Percentiles rank a stretch among this genome's conserved stretches.
phyloP scores from a whole-genome alignment of 2,888 invertebrate species.

The Notodonta ziczac region DNA sequence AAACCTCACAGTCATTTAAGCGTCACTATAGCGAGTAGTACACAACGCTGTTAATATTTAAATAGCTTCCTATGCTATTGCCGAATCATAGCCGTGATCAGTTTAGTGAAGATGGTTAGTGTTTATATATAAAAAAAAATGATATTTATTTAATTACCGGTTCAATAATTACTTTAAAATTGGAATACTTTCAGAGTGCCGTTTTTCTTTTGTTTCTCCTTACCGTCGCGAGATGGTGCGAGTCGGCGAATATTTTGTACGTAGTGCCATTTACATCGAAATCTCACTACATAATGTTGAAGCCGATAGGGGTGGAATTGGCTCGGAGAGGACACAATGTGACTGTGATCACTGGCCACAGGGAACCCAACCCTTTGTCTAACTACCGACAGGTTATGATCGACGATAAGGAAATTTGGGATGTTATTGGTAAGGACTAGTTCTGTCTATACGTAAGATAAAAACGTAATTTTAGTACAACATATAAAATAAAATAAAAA shows the following conservation, averaged over 20 bases:
- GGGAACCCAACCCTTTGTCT: conserved; percentile 56
- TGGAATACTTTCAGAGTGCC: conserved; percentile 21
- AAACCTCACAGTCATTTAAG: neutral
- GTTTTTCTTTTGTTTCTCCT: conserved; percentile 27
- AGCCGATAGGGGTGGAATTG: conserved; percentile 74
- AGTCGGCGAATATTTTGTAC: conserved; percentile 72
- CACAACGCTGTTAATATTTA: neutral
- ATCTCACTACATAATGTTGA: conserved; percentile 76
- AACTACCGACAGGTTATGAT: conserved; percentile 70
- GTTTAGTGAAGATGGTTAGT: neutral
- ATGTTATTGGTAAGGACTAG: conserved; percentile 58
- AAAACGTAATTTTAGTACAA: too few relatives aligned
- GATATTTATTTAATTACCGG: neutral
- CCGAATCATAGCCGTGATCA: neutral
- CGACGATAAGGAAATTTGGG: conserved; percentile 70
- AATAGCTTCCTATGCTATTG: too few relatives aligned
- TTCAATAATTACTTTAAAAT: neutral
- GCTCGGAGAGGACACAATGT: conserved; percentile 82
- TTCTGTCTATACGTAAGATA: neutral
- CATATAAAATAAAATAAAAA: too few relatives aligned
- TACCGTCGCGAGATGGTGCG: conserved; percentile 29
- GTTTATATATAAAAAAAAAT: neutral
- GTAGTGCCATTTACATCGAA: conserved; percentile 75
- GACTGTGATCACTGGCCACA: conserved; percentile 73
- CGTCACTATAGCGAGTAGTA: neutral